These are phyloP conservation scores for Dascyllus trimaculatus DNA, from an alignment of 2,113 vertebrate species.

Conservation along the genomic window DNA sequence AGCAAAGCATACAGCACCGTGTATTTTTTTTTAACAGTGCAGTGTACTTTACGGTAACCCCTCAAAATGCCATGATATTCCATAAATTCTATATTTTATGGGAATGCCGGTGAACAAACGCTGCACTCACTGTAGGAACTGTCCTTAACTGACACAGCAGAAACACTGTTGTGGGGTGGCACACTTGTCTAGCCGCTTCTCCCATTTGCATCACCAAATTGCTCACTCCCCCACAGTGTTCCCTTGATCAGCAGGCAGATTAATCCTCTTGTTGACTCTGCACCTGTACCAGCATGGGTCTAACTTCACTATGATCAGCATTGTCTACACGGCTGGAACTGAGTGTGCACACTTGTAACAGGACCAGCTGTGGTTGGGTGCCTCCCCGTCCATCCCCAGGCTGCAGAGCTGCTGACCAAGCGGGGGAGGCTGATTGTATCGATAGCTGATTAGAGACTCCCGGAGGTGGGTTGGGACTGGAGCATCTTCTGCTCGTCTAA, in stretches of 20 bases:
- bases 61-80: background rate
- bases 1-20: no score
- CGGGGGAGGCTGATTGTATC: slow-evolving; percentile 45
- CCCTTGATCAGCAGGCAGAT: slow-evolving; percentile 63
- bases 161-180: slow-evolving; percentile 7
- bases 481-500: slow-evolving; percentile 65
- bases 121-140: background rate
- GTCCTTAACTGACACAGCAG: slow-evolving; percentile 41
- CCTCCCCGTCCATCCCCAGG: slow-evolving; percentile 20
- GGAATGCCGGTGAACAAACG: background rate
- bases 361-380: slow-evolving; percentile 31
- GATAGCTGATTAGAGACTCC: slow-evolving; percentile 56
- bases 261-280: slow-evolving; percentile 73
- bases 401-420: slow-evolving; percentile 63
- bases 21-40: no score
- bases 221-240: slow-evolving; percentile 43
- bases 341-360: background rate
- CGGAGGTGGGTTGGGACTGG: slow-evolving; percentile 46
- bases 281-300: slow-evolving; percentile 58
- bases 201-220: slow-evolving; percentile 27
- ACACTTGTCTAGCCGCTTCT: slow-evolving; percentile 25
- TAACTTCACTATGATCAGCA: slow-evolving; percentile 44
- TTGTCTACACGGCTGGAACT: slow-evolving; percentile 11
- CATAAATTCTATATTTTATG: background rate
- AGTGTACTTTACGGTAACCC: background rate